Evolutionary conservation across 2,797 vertebrate genomes (phyloP), one percentile per base, ranked within the genome.

Genomic region (Anguilla marmorata): DNA sequence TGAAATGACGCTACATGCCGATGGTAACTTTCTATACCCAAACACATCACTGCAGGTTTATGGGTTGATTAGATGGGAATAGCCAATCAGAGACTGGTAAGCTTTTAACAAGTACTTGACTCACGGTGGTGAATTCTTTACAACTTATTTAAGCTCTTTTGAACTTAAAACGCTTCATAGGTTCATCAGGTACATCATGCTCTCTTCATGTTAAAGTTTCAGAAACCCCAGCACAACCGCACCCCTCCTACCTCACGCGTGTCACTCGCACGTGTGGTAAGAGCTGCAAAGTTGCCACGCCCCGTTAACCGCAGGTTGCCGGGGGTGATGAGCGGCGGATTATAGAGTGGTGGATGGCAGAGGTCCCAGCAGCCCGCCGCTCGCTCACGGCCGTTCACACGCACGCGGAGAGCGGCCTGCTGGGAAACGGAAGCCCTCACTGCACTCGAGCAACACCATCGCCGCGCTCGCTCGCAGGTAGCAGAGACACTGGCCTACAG

Each of bases 231-330:
- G 24, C 3, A 41, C 37, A 50, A 1, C 33, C 7, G 27, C 41
- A 8, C 60, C 1, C 27, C 54, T 63, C 84, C n/a, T 21, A 21
- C 8, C 11, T 30, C 27, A 74, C 3, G 30, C n/a, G 12, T 16
- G n/a, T 33, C 56, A 16, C 60, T 16, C 41, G 37, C 41, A 66
- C 19, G 24, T 69, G 48, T 37, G 69, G 30, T 5, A 33, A 14
- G n/a, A 33, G 45, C 86, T 30, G 69, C 37, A 50, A 50, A 72
- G 85, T n/a, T 24, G 19, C n/a, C 27, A 56, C 27, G 50, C 72
- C 63, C 72, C 27, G 4, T 86, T 86, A 86, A 69, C 63, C 21
- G 66, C 85, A 50, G 45, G 63, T 58, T 86, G 86, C 86, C 27
- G 30, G 48, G 58, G 50, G 48, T 76, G 79, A 86, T 41, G n/a